Evolutionary conservation across 2,888 invertebrate genomes (phyloP).

Genomic region (Serripes groenlandicus): DNA sequence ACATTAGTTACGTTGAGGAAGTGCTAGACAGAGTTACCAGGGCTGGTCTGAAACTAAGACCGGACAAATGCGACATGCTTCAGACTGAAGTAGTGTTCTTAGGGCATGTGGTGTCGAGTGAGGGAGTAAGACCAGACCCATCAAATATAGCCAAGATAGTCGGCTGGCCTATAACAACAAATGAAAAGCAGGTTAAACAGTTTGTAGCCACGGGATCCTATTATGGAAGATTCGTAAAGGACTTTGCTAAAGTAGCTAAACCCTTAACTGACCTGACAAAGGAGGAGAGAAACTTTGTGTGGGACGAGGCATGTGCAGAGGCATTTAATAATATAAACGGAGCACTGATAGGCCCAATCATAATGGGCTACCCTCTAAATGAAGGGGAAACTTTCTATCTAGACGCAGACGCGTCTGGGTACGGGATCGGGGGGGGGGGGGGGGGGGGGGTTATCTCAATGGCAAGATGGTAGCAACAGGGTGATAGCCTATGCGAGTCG

Average conservation of each 20-base stretch:
- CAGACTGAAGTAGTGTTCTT: not conserved
- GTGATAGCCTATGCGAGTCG: not conserved
- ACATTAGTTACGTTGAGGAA: not conserved
- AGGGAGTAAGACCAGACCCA: not conserved
- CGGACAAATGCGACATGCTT: not conserved
- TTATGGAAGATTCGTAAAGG: not conserved
- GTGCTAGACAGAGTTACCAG: not conserved
- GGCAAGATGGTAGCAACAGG: not conserved
- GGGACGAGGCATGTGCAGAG: not conserved
- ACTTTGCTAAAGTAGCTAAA: not conserved
- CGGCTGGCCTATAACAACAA: not conserved
- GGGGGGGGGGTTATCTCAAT: not conserved
- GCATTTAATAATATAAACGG: not conserved
- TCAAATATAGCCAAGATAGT: not conserved
- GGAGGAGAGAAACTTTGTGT: not conserved
- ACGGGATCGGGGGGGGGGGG: not conserved
- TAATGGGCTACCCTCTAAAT: not conserved
- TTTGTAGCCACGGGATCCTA: not conserved
- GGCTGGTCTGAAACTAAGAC: not conserved
- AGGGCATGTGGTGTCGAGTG: not conserved
- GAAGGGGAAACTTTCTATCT: not conserved
- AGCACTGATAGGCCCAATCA: not conserved
- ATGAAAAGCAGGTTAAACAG: not conserved
- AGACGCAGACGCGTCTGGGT: not conserved
- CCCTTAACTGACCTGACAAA: not conserved